phyloP scores from a whole-genome alignment of 1,140 invertebrate species.

The Penaeus vannamei region DNA sequence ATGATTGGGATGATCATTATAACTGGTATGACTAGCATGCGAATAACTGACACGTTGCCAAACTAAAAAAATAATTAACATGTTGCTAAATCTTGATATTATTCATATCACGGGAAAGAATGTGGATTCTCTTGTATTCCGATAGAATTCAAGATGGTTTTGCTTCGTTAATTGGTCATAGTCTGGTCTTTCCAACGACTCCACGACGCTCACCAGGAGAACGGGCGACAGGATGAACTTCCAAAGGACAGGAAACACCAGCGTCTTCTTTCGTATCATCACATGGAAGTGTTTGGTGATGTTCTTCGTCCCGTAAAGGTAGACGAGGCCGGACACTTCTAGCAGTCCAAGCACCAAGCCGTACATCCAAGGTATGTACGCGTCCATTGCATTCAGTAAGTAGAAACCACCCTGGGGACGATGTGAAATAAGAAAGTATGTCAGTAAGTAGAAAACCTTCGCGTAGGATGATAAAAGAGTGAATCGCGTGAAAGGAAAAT shows the following conservation, averaged over 20 bases:
- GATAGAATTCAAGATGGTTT: not conserved
- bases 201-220: constrained; percentile 29
- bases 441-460: too few relatives aligned
- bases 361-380: constrained; percentile 44
- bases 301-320: constrained; percentile 38
- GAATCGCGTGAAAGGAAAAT: too few relatives aligned
- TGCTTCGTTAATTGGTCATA: not conserved
- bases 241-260: constrained; percentile 17
- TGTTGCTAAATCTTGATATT: too few relatives aligned
- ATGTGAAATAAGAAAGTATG: not conserved
- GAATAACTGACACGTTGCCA: too few relatives aligned
- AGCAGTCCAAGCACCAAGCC: constrained; percentile 29
- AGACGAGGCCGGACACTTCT: constrained; percentile 47
- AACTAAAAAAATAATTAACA: too few relatives aligned
- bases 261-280: constrained; percentile 21
- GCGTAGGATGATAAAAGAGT: too few relatives aligned
- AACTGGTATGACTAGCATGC: too few relatives aligned
- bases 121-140: not conserved
- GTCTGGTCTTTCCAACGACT: not conserved
- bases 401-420: constrained; percentile 42
- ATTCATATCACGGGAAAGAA: too few relatives aligned
- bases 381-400: constrained; percentile 37
- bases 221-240: constrained; percentile 27
- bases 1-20: not conserved
- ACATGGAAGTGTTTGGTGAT: constrained; percentile 46